These are phyloP conservation scores for Geotrypetes seraphini DNA, from an alignment of 2,797 vertebrate genomes.

Conservation along the genomic window DNA sequence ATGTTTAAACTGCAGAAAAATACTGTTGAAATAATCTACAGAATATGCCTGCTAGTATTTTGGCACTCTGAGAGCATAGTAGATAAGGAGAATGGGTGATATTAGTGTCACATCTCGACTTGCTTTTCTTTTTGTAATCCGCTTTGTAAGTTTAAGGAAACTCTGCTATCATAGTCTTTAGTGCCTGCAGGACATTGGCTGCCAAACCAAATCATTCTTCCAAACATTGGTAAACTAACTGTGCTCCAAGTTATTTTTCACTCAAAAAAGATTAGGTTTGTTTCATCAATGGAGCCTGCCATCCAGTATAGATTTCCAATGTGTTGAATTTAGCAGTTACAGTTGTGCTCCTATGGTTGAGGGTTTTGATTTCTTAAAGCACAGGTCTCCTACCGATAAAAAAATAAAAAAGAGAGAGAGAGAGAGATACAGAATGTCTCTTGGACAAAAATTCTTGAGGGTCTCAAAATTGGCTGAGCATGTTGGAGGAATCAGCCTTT, in stretches of 20 bases:
- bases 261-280: conserved; percentile 47
- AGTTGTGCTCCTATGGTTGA: conserved; percentile 30
- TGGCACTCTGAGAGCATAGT: neutral
- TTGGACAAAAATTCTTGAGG: neutral
- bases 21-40: too few species aligned
- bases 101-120: conserved; percentile 1
- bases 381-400: conserved; percentile 31
- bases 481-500: too few species aligned
- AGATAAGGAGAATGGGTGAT: neutral
- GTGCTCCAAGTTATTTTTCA: conserved; percentile 41
- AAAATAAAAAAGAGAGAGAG: too few species aligned
- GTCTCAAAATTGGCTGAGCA: too few species aligned
- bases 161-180: conserved; percentile 29
- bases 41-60: neutral
- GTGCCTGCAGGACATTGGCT: conserved; percentile 31
- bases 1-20: too few species aligned
- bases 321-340: conserved; percentile 36
- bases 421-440: conserved; percentile 3
- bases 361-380: conserved; percentile 18
- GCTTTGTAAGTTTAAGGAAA: conserved; percentile 24
- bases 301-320: conserved; percentile 52
- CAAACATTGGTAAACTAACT: conserved; percentile 41
- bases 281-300: conserved; percentile 43
- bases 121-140: conserved; percentile 9
- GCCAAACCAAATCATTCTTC: conserved; percentile 37